Conservation (phyloP, 2,113 vertebrate genomes). For the Bambusicola thoracicus region DNA sequence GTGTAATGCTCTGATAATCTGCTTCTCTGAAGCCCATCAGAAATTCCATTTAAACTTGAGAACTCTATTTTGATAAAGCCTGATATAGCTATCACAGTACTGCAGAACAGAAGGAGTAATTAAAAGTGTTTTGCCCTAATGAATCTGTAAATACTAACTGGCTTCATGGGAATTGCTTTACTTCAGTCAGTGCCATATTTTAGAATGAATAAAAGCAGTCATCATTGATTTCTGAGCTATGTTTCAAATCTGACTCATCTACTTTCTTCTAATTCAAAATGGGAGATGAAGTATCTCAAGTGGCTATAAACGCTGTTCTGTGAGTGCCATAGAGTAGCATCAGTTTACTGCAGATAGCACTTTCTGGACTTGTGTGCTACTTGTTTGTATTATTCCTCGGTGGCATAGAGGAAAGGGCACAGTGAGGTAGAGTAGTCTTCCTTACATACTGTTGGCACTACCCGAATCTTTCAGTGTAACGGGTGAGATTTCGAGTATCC, state of each 20-base stretch:
- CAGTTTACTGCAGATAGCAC: background rate
- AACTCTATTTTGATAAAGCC: background rate
- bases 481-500: background rate
- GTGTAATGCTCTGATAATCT: background rate
- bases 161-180: background rate
- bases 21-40: background rate
- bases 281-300: background rate
- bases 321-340: background rate
- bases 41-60: background rate
- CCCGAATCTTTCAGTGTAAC: background rate
- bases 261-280: conserved; percentile 1
- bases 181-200: background rate
- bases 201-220: background rate
- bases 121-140: background rate
- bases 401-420: background rate
- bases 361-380: rapidly evolving
- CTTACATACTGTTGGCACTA: background rate
- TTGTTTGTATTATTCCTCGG: background rate
- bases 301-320: background rate
- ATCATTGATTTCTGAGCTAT: background rate
- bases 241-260: conserved; percentile 26
- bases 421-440: background rate
- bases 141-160: background rate
- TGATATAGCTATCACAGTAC: background rate
- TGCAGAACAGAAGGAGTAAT: rapidly evolving